Base-by-base conservation (phyloP, 2,113 vertebrate genomes). In the Megalops atlanticus region DNA sequence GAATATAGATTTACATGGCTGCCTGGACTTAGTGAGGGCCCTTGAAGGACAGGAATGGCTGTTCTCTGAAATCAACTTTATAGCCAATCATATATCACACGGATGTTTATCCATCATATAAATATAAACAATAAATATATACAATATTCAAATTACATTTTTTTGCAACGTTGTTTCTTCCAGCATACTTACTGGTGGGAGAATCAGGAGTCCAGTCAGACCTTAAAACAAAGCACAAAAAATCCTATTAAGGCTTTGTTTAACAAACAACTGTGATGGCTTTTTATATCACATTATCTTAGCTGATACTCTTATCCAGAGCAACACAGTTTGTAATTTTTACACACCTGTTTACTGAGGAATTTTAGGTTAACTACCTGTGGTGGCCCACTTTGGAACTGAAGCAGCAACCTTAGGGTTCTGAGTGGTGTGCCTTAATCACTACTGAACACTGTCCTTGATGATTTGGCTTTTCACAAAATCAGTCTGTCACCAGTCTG, bases 101-200 rank as follows among this genome's bases (percentile, higher is more conserved):
- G 33, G 35, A 27, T 31, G 40, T 41, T 6, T 27, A 18, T 41
- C n/a, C 27, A 36, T 31, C 5, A 41, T 33, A 18, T 70, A 41
- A 36, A 47, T 15, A 16, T 3, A 21, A 18, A 4, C 36, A 3
- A 2, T 75, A 2, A 41, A 3, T n/a, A n/a, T n/a, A n/a, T n/a
- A n/a, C n/a, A n/a, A n/a, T n/a, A n/a, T n/a, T 2, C 12, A 49
- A 49, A 11, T 16, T 49, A 54, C 8, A 54, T 54, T 21, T 24
- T 54, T 54, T 31, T 52, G 76, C 12, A 40, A 64, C n/a, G 11
- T 64, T 31, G 27, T 64, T 10, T n/a, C n/a, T n/a, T n/a, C n/a
- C n/a, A 74, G 35, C 75, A 86, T 94, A 96, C 96, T 96, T 92
- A 98, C 97, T 82, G 89, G 85, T 87, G 96, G 95, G 84, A 98